Percentiles rank a stretch among this genome's conserved stretches.
These are phyloP conservation scores for Anoncus sp. DNA, from an alignment of 2,888 invertebrate species.

Conservation along the genomic window DNA sequence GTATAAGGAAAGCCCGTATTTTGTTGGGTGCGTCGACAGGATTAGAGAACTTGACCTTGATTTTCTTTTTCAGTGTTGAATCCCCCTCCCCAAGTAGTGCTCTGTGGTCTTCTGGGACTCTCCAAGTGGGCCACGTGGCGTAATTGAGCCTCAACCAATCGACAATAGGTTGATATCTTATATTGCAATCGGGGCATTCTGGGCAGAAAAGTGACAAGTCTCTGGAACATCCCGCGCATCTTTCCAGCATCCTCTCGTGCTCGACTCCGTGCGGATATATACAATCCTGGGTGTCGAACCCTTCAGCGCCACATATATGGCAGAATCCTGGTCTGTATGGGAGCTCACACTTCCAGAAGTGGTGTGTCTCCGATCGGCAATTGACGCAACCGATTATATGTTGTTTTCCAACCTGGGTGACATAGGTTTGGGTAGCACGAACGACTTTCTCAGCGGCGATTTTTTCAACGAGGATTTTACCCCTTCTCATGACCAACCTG, in stretches of 20 bases:
- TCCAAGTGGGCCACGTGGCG: conserved; percentile 35
- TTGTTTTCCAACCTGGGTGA: conserved; percentile 33
- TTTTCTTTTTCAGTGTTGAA: conserved; percentile 25
- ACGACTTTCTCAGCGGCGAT: conserved; percentile 12
- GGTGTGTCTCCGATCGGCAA: conserved; percentile 39
- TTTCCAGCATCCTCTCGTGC: conserved; percentile 22
- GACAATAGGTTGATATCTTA: conserved; percentile 28
- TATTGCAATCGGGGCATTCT: conserved; percentile 51
- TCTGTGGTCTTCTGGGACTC: conserved; percentile 28
- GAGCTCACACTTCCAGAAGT: conserved; percentile 17
- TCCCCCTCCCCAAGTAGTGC: conserved; percentile 21
- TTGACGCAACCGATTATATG: conserved; percentile 27
- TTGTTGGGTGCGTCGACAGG: conserved; percentile 19
- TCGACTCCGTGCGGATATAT: conserved; percentile 49
- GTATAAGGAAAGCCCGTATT: conserved; percentile 21
- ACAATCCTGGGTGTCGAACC: conserved; percentile 43
- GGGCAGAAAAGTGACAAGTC: conserved; percentile 35
- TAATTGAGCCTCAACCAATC: conserved; percentile 48
- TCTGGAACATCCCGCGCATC: conserved; percentile 43
- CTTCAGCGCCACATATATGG: conserved; percentile 48
- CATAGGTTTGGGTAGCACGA: conserved; percentile 40
- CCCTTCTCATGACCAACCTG: conserved; percentile 21
- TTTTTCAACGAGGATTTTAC: conserved; percentile 9
- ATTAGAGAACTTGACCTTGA: conserved; percentile 38
- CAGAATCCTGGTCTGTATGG: conserved; percentile 46